Conservation (phyloP, 2,113 vertebrate species). For the Anolis sagrei region DNA sequence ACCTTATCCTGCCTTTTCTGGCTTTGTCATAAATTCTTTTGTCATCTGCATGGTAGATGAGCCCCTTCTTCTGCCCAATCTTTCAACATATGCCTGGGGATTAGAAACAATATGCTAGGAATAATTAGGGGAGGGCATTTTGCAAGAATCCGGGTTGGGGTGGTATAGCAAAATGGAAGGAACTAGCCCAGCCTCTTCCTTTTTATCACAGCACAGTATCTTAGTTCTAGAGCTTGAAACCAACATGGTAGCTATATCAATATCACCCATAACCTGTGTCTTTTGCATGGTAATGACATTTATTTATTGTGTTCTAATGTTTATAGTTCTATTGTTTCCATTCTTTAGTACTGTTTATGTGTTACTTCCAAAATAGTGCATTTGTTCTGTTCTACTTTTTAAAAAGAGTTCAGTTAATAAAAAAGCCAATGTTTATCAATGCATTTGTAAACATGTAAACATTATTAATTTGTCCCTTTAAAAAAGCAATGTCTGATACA, state of each 20-base stretch:
- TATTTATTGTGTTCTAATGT: too few relatives aligned
- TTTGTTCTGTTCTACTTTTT: too few relatives aligned
- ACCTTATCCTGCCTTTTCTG: not conserved
- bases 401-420: too few relatives aligned
- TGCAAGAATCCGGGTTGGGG: not conserved
- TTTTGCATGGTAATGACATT: too few relatives aligned
- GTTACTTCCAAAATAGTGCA: too few relatives aligned
- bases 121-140: conserved; percentile 4
- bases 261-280: too few relatives aligned
- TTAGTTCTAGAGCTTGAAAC: not conserved
- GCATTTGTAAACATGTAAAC: too few relatives aligned
- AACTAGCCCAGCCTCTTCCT: not conserved
- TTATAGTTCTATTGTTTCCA: too few relatives aligned
- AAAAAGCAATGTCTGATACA: too few relatives aligned
- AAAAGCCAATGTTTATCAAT: too few relatives aligned
- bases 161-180: not conserved
- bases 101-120: conserved; percentile 5
- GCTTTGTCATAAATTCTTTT: not conserved
- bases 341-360: too few relatives aligned
- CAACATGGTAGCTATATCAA: not conserved
- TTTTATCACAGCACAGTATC: not conserved
- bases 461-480: too few relatives aligned
- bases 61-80: not conserved
- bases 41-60: not conserved
- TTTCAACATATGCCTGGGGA: not conserved